phyloP scores from a whole-genome alignment of 2,888 invertebrate species.

The Drosophila pseudotakahashii region DNA sequence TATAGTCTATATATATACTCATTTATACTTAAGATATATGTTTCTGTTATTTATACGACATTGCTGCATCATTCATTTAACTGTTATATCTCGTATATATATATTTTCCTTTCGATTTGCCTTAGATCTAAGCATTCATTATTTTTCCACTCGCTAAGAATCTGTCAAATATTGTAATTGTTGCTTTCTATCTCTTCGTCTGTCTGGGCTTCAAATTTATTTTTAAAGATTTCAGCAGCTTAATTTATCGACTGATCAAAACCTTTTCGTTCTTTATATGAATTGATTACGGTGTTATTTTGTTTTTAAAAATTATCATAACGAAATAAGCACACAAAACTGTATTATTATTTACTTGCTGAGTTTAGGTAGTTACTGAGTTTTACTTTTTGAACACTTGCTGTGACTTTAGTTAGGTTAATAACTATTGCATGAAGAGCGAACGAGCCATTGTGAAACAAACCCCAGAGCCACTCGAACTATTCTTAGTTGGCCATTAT shows the following conservation, averaged over 20 bases:
- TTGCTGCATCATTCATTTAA: slow-evolving; percentile 50
- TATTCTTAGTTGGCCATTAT: not conserved
- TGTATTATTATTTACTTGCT: slow-evolving; percentile 34
- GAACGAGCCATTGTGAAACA: slow-evolving; percentile 38
- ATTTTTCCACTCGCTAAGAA: slow-evolving; percentile 45
- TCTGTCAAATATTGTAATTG: slow-evolving; percentile 42
- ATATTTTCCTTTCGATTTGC: slow-evolving; percentile 50
- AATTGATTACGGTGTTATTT: slow-evolving; percentile 22
- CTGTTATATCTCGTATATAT: slow-evolving; percentile 38
- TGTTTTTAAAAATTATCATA: slow-evolving; percentile 39
- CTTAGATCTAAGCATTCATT: slow-evolving; percentile 61
- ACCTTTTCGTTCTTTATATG: slow-evolving; percentile 7
- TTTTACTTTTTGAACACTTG: slow-evolving; percentile 67
- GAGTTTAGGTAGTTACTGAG: slow-evolving; percentile 49
- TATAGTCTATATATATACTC: slow-evolving; percentile 51
- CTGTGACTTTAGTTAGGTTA: slow-evolving; percentile 65
- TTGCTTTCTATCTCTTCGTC: slow-evolving; percentile 12
- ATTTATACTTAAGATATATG: slow-evolving; percentile 61
- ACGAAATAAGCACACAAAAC: slow-evolving; percentile 36
- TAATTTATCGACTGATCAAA: slow-evolving; percentile 19
- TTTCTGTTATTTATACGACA: slow-evolving; percentile 55
- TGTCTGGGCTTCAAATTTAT: slow-evolving; percentile 3
- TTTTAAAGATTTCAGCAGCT: slow-evolving; percentile 17
- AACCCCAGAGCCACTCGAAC: slow-evolving; percentile 23
- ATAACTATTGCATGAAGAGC: slow-evolving; percentile 41